Evolutionary conservation across 2,888 invertebrate species (phyloP).

Genomic region (Dermolepida albohirtum): DNA sequence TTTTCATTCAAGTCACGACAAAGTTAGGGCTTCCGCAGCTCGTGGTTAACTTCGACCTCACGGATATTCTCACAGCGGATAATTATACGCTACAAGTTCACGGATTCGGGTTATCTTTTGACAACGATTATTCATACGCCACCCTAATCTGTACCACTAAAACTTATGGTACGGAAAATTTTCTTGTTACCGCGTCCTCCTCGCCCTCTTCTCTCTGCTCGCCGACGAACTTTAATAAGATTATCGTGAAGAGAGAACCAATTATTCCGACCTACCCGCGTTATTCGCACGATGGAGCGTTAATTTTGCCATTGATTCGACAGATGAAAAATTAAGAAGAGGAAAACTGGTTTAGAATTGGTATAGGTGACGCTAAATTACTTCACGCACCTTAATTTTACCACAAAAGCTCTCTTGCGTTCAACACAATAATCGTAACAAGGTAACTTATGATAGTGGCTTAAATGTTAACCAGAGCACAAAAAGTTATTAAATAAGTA

Average conservation of each 20-base stretch:
- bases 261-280: neutral
- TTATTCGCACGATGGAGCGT: constrained; percentile 23
- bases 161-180: constrained; percentile 44
- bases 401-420: neutral
- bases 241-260: constrained; percentile 14
- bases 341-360: neutral
- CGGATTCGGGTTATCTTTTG: constrained; percentile 42
- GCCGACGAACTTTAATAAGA: constrained; percentile 30
- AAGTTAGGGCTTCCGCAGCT: constrained; percentile 15
- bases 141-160: constrained; percentile 39
- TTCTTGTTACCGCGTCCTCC: constrained; percentile 11
- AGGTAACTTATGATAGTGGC: too few relatives aligned
- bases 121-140: constrained; percentile 42
- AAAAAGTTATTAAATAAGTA: too few relatives aligned
- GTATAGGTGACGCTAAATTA: neutral
- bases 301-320: constrained; percentile 27
- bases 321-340: constrained; percentile 30
- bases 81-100: constrained; percentile 46
- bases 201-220: neutral
- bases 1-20: constrained; percentile 24
- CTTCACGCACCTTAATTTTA: constrained; percentile 1
- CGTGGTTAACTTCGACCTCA: constrained; percentile 9
- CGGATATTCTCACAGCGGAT: constrained; percentile 25
- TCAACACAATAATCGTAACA: too few relatives aligned
- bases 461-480: too few relatives aligned